Evolutionary conservation across 1,140 invertebrate species (phyloP).

Genomic region (Papilio glaucus): DNA sequence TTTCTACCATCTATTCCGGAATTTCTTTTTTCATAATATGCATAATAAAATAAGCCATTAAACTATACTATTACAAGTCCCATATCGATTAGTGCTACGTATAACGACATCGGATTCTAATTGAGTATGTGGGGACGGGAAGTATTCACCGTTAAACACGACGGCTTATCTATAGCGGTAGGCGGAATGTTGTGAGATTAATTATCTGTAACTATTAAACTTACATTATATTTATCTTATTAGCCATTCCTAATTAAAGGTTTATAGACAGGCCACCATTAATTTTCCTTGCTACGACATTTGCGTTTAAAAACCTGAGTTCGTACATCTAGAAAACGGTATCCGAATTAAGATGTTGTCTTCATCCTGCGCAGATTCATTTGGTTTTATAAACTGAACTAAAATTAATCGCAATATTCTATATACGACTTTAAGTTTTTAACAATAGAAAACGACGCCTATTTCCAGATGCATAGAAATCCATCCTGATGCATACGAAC

Average conservation of each 20-base stretch:
- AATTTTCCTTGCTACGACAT: not conserved
- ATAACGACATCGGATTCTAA: not conserved
- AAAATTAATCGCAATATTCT: too few relatives aligned
- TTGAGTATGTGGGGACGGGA: not conserved
- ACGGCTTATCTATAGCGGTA: not conserved
- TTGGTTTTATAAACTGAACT: too few relatives aligned
- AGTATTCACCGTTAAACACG: not conserved
- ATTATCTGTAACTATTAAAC: conserved; percentile 21
- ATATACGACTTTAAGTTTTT: too few relatives aligned
- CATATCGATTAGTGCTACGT: not conserved
- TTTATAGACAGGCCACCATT: not conserved
- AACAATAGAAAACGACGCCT: too few relatives aligned
- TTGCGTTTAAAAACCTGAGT: too few relatives aligned
- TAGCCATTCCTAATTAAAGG: conserved; percentile 2
- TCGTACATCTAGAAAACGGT: too few relatives aligned
- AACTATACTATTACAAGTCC: not conserved
- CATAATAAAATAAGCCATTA: not conserved
- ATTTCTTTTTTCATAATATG: too few relatives aligned
- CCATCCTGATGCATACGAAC: too few relatives aligned
- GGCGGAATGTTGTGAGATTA: not conserved
- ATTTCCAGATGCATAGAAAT: too few relatives aligned
- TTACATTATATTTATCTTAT: conserved; percentile 13
- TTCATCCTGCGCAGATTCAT: too few relatives aligned
- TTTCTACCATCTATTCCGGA: too few relatives aligned
- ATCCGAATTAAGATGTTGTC: too few relatives aligned